Percentiles rank a stretch among this genome's conserved stretches.
These are phyloP conservation scores for Crotalus viridis DNA, from an alignment of 2,113 vertebrate genomes.

Conservation along the genomic window DNA sequence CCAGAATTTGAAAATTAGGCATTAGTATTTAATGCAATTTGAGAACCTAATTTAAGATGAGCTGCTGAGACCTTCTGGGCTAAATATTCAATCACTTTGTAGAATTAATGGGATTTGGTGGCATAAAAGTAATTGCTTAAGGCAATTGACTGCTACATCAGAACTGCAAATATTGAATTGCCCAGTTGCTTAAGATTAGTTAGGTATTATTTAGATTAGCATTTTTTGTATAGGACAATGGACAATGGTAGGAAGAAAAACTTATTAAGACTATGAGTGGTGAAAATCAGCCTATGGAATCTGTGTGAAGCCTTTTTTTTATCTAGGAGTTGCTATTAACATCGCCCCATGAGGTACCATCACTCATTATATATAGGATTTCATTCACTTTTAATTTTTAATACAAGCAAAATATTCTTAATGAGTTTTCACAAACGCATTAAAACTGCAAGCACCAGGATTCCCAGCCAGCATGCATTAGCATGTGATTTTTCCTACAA, in stretches of 20 bases:
- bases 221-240: neutral
- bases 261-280: neutral
- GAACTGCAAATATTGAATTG: neutral
- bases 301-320: neutral
- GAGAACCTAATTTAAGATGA: conserved; percentile 5
- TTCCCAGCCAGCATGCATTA: neutral
- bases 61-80: conserved; percentile 21
- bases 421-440: neutral
- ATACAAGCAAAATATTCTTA: neutral
- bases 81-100: conserved; percentile 12
- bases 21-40: conserved; percentile 7
- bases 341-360: neutral
- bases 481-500: neutral
- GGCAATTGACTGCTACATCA: conserved; percentile 4
- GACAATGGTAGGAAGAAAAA: neutral
- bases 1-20: neutral
- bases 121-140: conserved; percentile 10
- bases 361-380: neutral
- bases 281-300: neutral
- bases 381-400: neutral
- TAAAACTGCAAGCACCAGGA: neutral
- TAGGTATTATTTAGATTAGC: neutral
- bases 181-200: neutral
- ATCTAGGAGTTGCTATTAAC: neutral
- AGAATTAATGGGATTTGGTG: conserved; percentile 10